Evolutionary conservation across 2,113 vertebrate species (phyloP), one percentile per base, ranked within the genome.

Genomic region (Eretmodus cyanostictus): DNA sequence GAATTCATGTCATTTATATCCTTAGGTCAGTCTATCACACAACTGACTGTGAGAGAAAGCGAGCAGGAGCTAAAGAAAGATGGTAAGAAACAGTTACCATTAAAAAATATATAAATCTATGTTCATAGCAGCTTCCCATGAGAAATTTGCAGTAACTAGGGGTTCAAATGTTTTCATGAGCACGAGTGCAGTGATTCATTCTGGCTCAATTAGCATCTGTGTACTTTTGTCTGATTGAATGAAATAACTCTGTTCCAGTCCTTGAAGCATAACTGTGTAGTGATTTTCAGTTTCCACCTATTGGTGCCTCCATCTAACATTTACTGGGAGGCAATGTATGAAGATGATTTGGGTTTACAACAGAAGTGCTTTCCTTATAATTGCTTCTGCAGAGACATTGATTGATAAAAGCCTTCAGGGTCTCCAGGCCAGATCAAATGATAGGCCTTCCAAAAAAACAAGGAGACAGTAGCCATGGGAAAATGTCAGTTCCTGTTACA

Each of bases 1-100:
- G 86, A 93, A 94, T 90, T 90, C 83, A 87, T 93, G 89, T 94
- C 90, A 95, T 95, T 94, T 95, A 94, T 94, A 92, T 94, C 89
- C 92, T 86, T 81, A 81, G 92, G 93, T 95, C 94, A 93, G 91
- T 94, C 89, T 81, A 90, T 92, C 88, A 91, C 86, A 87, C 59
- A 22, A 83, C 38, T 87, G 90, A 89, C 63, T 53, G 19, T 45
- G 83, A 63, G 85, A 80, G 89, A 88, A 86, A 85, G 71, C 11
- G 19, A 85, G 84, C 34, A 8, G 24, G 80, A 63, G 73, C 90
- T 76, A 80, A 79, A 87, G 82, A 88, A 80, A 82, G 87, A 83
- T 45, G 22, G 63, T 7, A 12, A 82, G 54, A 86, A 49, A 51
- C n/a, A 78, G 63, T 63, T 80, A 53, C 53, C 76, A 54, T 54